Evolutionary conservation across 2,113 vertebrate genomes (phyloP).

Genomic region (Poeciliopsis prolifica): DNA sequence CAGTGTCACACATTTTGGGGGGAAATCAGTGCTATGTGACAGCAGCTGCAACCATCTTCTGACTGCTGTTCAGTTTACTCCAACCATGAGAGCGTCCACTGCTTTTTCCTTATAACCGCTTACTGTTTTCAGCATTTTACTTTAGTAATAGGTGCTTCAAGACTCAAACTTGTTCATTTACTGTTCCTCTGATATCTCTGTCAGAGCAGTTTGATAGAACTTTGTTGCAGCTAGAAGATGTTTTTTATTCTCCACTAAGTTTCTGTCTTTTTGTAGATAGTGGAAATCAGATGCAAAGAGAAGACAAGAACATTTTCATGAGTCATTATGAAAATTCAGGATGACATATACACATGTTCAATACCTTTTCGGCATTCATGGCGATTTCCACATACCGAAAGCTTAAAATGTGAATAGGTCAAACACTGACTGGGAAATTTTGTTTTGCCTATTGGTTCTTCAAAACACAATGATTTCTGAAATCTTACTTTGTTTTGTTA

Average conservation of each 20-base stretch:
- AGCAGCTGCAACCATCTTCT: not conserved
- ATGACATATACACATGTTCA: too few species aligned
- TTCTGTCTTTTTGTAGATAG: too few species aligned
- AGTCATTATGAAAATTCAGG: too few species aligned
- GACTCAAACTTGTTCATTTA: not conserved
- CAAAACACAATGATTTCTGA: too few species aligned
- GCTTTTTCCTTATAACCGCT: not conserved
- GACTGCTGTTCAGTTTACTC: not conserved
- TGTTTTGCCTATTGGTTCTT: too few species aligned
- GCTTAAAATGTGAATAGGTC: too few species aligned
- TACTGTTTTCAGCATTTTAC: not conserved
- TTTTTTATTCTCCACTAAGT: not conserved
- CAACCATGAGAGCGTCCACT: not conserved
- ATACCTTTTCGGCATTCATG: too few species aligned
- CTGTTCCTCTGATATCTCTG: not conserved
- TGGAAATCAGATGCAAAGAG: too few species aligned
- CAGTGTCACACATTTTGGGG: not conserved
- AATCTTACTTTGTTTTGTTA: too few species aligned
- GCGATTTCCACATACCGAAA: too few species aligned
- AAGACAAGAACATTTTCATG: too few species aligned
- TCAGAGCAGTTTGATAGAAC: not conserved
- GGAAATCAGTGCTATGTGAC: not conserved
- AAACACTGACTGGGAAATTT: too few species aligned
- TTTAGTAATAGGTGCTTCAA: not conserved
- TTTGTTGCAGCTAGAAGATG: not conserved